Conservation (phyloP, 2,797 vertebrate species). For the Bryconaethiops microstoma region DNA sequence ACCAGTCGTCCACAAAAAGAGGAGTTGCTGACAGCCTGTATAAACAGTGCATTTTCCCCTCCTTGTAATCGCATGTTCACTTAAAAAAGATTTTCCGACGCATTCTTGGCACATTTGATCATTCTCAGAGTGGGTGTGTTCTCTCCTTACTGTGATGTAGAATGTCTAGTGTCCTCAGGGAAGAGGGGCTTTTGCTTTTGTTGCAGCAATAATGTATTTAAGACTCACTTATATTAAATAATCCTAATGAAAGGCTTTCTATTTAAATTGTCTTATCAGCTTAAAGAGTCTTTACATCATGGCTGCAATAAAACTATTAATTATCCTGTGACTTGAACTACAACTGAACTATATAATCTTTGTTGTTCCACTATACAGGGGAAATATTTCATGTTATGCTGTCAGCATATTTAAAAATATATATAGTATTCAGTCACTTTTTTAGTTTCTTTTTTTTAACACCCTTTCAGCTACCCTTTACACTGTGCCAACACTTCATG, state of each 20-base stretch:
- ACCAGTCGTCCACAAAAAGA: constrained; percentile 62
- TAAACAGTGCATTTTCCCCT: constrained; percentile 69
- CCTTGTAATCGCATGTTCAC: constrained; percentile 70
- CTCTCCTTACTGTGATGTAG: constrained; percentile 61
- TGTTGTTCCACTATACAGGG: not conserved
- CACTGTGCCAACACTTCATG: no score
- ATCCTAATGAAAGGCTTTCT: not conserved
- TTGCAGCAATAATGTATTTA: constrained; percentile 34
- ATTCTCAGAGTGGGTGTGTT: constrained; percentile 60
- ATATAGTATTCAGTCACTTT: not conserved
- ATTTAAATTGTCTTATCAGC: not conserved
- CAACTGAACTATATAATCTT: not conserved
- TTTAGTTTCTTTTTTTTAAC: not conserved
- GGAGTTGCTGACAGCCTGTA: constrained; percentile 69
- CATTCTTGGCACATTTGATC: constrained; percentile 70
- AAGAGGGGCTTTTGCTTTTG: constrained; percentile 32
- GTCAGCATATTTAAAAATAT: not conserved
- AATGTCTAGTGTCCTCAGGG: constrained; percentile 55
- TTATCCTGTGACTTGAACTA: not conserved
- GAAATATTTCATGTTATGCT: not conserved
- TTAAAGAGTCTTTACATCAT: not conserved
- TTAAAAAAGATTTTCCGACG: constrained; percentile 71
- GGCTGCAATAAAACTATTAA: not conserved
- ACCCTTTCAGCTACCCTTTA: no score
- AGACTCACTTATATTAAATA: not conserved